Percentiles rank a stretch among this genome's conserved stretches.
Evolutionary conservation across 2,113 vertebrate species (phyloP).

Genomic region (Oreochromis niloticus): DNA sequence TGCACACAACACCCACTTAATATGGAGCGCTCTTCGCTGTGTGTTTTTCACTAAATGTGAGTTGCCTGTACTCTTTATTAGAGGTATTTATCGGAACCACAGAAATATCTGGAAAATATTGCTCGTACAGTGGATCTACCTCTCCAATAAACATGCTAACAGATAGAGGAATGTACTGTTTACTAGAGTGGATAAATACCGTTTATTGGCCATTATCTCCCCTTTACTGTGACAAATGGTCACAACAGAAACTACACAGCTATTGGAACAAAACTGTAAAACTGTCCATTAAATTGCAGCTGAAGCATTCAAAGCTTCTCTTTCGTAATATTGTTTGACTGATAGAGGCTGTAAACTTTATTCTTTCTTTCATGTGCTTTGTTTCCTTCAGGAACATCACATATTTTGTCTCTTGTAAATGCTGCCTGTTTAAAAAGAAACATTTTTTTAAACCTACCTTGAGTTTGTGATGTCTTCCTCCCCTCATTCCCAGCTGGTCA

Average conservation of each 20-base stretch:
- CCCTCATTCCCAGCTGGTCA: not conserved
- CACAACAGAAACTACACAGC: not conserved
- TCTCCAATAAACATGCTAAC: not conserved
- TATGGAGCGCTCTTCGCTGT: not conserved
- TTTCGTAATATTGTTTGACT: not conserved
- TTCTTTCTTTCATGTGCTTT: not conserved
- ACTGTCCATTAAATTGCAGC: not conserved
- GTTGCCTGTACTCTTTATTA: not conserved
- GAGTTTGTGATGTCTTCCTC: not conserved
- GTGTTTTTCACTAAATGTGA: not conserved
- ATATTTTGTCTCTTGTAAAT: not conserved
- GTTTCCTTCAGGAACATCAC: not conserved
- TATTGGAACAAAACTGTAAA: not conserved
- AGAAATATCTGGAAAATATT: not conserved
- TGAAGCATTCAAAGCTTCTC: not conserved
- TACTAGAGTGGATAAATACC: not conserved
- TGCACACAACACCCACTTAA: not conserved
- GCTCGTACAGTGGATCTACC: not conserved
- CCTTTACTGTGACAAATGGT: not conserved
- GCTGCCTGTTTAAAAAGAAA: not conserved
- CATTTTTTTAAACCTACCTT: not conserved
- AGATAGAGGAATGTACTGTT: not conserved
- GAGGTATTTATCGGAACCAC: not conserved
- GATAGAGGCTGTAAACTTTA: not conserved
- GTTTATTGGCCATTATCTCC: not conserved